Evolutionary conservation across 2,888 invertebrate species (phyloP).

Genomic region (Meloe dianella): DNA sequence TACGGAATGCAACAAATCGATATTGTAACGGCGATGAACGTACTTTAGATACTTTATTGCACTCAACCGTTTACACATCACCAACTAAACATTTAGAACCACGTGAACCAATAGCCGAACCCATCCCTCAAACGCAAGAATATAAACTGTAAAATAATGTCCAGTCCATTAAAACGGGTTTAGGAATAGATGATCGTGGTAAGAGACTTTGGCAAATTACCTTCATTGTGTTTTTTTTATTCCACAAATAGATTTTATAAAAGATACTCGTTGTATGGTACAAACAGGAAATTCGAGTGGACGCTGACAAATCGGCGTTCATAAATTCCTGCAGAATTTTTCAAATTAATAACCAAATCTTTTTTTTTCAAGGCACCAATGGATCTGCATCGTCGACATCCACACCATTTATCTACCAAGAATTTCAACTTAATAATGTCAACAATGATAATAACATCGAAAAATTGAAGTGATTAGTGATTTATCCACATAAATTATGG

Average conservation of each 20-base stretch:
- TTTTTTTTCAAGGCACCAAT: conserved; percentile 12
- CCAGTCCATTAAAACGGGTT: conserved; percentile 25
- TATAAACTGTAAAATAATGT: conserved; percentile 42
- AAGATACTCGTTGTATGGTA: too few species aligned
- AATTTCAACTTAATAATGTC: not conserved
- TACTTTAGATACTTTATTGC: conserved; percentile 51
- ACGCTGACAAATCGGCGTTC: not conserved
- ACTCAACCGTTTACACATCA: conserved; percentile 48
- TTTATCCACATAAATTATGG: conserved; percentile 21
- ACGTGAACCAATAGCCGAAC: conserved; percentile 51
- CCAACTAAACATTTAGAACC: conserved; percentile 51
- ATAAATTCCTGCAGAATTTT: not conserved
- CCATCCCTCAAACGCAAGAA: conserved; percentile 47
- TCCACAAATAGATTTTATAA: too few species aligned
- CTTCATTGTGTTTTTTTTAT: conserved; percentile 19
- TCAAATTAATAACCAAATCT: not conserved
- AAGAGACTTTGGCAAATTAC: conserved; percentile 21
- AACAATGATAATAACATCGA: not conserved
- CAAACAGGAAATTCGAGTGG: too few species aligned
- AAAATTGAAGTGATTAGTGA: conserved; percentile 11
- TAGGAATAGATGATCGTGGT: conserved; percentile 27
- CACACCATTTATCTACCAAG: not conserved
- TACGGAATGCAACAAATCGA: conserved; percentile 42
- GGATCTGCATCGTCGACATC: not conserved
- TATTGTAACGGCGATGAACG: conserved; percentile 51